phyloP scores from a whole-genome alignment of 2,797 vertebrate genomes.

The Gobionotothen gibberifrons region DNA sequence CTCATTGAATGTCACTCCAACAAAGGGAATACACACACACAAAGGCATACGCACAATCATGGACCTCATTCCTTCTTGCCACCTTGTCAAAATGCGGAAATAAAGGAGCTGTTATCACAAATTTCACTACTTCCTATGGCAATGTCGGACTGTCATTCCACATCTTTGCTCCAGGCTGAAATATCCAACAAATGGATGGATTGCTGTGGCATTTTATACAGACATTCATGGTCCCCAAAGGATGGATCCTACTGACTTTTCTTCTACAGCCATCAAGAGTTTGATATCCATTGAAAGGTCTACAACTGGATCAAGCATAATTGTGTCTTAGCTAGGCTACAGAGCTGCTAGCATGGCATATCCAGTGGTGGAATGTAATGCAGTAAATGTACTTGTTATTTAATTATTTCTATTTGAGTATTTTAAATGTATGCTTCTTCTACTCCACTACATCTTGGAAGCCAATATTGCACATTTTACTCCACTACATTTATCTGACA shows the following conservation, averaged over 20 bases:
- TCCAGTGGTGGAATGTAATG: too few species aligned
- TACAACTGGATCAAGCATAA: too few species aligned
- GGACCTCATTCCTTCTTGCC: neutral
- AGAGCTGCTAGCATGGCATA: neutral
- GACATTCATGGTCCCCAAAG: too few species aligned
- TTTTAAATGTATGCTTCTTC: too few species aligned
- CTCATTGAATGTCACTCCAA: conserved; percentile 6
- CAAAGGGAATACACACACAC: conserved; percentile 2
- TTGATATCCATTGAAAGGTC: neutral
- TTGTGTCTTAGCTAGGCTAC: neutral
- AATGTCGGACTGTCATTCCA: neutral
- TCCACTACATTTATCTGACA: too few species aligned
- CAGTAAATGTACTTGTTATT: too few species aligned
- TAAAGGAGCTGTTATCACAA: neutral
- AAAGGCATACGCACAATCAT: neutral
- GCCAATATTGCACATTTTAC: too few species aligned
- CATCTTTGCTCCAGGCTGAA: neutral
- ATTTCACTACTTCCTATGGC: neutral
- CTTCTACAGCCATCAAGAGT: neutral
- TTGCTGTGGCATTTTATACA: too few species aligned
- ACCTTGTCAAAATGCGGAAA: neutral
- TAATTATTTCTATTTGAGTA: too few species aligned
- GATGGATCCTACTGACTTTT: neutral
- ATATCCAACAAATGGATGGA: too few species aligned
- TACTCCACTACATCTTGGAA: too few species aligned